Evolutionary conservation across 2,888 invertebrate genomes (phyloP).

Genomic region (Lysandra bellargus): DNA sequence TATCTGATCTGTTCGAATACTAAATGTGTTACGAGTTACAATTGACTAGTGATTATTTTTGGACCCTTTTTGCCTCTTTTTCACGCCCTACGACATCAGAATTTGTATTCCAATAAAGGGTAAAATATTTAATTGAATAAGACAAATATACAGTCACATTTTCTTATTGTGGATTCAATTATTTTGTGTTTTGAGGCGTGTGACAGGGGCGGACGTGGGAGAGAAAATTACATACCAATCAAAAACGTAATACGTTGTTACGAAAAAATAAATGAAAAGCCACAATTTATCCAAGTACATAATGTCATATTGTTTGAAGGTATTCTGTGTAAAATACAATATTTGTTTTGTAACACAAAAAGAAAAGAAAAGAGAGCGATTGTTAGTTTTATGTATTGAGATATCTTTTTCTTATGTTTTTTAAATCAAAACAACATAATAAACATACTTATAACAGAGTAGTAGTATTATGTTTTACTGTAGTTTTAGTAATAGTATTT

Average conservation of each 20-base stretch:
- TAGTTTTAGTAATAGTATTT: too few relatives aligned
- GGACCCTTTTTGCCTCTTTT: neutral
- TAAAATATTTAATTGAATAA: neutral
- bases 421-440: too few relatives aligned
- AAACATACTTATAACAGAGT: too few relatives aligned
- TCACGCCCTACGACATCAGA: neutral
- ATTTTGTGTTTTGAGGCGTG: conserved; percentile 15
- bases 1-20: neutral
- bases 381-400: too few relatives aligned
- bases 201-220: neutral
- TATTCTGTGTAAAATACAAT: neutral
- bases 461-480: too few relatives aligned
- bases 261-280: conserved; percentile 15
- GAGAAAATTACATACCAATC: neutral
- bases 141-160: neutral
- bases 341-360: neutral
- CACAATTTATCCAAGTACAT: neutral
- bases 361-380: too few relatives aligned
- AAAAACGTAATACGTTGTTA: neutral
- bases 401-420: too few relatives aligned
- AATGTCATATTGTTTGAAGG: conserved; percentile 3
- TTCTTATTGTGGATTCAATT: neutral
- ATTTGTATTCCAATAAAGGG: neutral
- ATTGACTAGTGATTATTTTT: conserved; percentile 4
- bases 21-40: conserved; percentile 6